phyloP scores from a whole-genome alignment of 1,140 invertebrate genomes.

The Cydia fagiglandana region DNA sequence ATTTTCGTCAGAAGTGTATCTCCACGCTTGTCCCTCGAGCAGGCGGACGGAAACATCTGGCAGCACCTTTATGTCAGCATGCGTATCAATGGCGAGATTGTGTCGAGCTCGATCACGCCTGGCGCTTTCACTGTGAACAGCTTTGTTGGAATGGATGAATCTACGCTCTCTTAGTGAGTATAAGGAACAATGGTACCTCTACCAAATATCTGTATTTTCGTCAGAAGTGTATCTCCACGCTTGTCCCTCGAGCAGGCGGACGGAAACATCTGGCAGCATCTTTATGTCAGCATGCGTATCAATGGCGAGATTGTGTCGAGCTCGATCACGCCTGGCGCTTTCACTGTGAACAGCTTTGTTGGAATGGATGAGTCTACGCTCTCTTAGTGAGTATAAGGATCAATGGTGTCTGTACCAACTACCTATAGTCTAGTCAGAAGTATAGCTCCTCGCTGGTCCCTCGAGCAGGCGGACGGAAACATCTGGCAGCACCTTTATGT shows the following conservation, averaged over 20 bases:
- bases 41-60: slow-evolving; percentile 62
- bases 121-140: slow-evolving; percentile 74
- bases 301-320: slow-evolving; percentile 50
- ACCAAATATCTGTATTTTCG: too few species aligned
- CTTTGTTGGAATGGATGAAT: slow-evolving; percentile 72
- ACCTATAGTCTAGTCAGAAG: too few species aligned
- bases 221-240: too few species aligned
- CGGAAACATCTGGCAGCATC: slow-evolving; percentile 68
- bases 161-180: slow-evolving; percentile 59
- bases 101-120: slow-evolving; percentile 57
- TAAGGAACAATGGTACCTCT: not conserved
- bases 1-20: too few species aligned
- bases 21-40: slow-evolving; percentile 53
- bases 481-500: slow-evolving; percentile 74
- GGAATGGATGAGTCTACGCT: slow-evolving; percentile 66
- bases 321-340: slow-evolving; percentile 67
- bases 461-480: slow-evolving; percentile 52
- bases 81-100: slow-evolving; percentile 54
- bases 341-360: slow-evolving; percentile 72
- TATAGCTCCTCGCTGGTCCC: slow-evolving; percentile 22
- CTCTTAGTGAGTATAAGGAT: slow-evolving; percentile 54
- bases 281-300: slow-evolving; percentile 68
- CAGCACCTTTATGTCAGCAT: slow-evolving; percentile 71
- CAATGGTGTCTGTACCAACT: too few species aligned
- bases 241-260: slow-evolving; percentile 56